Conservation (phyloP, 2,888 invertebrate genomes). For the Melanchra persicariae region DNA sequence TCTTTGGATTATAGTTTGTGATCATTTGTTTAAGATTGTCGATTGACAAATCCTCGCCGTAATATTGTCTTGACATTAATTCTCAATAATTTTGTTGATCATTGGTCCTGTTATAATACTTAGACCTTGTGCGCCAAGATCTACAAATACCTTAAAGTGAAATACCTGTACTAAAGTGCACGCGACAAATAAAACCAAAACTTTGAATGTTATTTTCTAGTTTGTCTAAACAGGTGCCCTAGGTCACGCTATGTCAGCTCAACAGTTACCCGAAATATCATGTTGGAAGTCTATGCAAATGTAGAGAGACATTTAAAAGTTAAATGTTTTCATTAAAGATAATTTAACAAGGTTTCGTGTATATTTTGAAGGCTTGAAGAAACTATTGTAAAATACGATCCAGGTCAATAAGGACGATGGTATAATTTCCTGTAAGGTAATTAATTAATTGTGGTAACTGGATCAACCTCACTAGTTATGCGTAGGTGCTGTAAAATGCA, state of each 20-base stretch:
- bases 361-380: background rate
- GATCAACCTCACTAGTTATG: conserved; percentile 5
- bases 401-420: conserved; percentile 6
- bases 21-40: conserved; percentile 8
- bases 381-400: background rate
- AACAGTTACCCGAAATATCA: conserved; percentile 34
- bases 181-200: conserved; percentile 46
- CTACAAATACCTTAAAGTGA: conserved; percentile 27
- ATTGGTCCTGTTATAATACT: background rate
- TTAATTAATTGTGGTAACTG: conserved; percentile 47
- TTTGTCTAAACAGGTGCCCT: conserved; percentile 35
- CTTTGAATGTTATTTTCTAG: conserved; percentile 43
- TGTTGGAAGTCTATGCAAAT: conserved; percentile 47
- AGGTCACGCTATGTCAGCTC: conserved; percentile 56
- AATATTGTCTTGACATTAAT: background rate
- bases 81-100: background rate
- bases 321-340: conserved; percentile 49
- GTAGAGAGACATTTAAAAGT: conserved; percentile 26
- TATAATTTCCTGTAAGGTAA: conserved; percentile 30
- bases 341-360: conserved; percentile 4
- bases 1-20: background rate
- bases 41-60: background rate
- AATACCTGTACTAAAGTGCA: conserved; percentile 37
- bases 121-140: background rate
- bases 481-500: conserved; percentile 31